phyloP scores from a whole-genome alignment of 2,113 vertebrate species.

The Neopipo cinnamomea region DNA sequence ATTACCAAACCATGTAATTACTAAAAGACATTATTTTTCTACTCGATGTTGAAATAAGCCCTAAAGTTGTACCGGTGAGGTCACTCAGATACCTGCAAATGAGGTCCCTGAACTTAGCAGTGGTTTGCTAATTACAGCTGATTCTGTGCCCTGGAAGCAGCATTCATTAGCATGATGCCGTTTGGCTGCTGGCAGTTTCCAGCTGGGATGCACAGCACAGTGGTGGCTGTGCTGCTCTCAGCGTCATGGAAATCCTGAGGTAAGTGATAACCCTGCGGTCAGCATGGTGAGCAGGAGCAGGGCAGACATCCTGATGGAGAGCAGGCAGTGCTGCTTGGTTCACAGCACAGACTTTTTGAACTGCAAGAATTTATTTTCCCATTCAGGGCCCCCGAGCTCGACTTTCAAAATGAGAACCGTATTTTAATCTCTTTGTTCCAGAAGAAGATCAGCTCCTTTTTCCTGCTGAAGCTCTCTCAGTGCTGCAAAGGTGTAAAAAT shows the following conservation, averaged over 20 bases:
- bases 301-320: neutral
- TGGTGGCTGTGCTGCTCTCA: neutral
- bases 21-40: neutral
- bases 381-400: neutral
- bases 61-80: neutral
- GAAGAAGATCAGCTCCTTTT: neutral
- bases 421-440: neutral
- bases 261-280: neutral
- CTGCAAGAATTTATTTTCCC: constrained; percentile 5
- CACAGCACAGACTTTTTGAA: neutral
- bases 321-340: neutral
- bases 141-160: neutral
- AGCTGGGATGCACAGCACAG: neutral
- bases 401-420: neutral
- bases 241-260: neutral
- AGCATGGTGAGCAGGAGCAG: rapidly evolving
- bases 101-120: neutral
- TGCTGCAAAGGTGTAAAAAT: neutral
- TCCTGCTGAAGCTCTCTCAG: neutral
- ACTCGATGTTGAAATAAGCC: neutral
- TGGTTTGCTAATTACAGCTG: neutral
- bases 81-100: neutral
- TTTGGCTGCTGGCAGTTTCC: neutral
- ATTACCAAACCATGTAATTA: neutral
- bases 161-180: neutral